phyloP scores from a whole-genome alignment of 2,888 invertebrate genomes.

The Melikaiella ostensackeni region DNA sequence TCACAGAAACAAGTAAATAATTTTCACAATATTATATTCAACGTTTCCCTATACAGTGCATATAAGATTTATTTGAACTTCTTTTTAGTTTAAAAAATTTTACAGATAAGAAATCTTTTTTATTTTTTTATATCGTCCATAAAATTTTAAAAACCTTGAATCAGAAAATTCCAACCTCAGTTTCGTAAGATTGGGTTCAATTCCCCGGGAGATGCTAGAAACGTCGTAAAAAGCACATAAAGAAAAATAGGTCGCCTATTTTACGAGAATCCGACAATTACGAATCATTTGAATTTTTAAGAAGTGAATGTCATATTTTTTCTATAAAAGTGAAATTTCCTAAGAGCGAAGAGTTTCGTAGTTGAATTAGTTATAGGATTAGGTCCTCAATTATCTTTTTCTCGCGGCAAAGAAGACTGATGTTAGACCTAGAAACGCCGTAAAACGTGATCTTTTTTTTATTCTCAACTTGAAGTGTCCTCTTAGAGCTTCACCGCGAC shows the following conservation, averaged over 20 bases:
- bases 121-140: background rate
- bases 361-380: background rate
- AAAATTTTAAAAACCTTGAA: conserved; percentile 10
- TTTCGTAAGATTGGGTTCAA: conserved; percentile 26
- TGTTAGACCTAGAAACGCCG: conserved; percentile 39
- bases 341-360: background rate
- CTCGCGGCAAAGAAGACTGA: background rate
- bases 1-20: background rate
- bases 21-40: background rate
- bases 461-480: conserved; percentile 7
- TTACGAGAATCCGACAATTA: conserved; percentile 23
- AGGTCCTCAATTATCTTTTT: conserved; percentile 10
- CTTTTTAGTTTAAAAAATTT: no score
- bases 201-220: conserved; percentile 1
- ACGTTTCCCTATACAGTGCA: background rate
- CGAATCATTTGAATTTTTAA: conserved; percentile 11
- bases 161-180: conserved; percentile 20
- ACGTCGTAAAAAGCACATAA: conserved; percentile 38
- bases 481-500: conserved; percentile 11
- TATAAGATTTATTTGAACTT: no score
- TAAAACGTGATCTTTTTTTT: conserved; percentile 51
- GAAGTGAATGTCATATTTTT: conserved; percentile 8
- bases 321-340: conserved; percentile 22
- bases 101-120: no score
- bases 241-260: conserved; percentile 25